Conservation (phyloP, 2,113 vertebrate species). For the Struthidea cinerea region DNA sequence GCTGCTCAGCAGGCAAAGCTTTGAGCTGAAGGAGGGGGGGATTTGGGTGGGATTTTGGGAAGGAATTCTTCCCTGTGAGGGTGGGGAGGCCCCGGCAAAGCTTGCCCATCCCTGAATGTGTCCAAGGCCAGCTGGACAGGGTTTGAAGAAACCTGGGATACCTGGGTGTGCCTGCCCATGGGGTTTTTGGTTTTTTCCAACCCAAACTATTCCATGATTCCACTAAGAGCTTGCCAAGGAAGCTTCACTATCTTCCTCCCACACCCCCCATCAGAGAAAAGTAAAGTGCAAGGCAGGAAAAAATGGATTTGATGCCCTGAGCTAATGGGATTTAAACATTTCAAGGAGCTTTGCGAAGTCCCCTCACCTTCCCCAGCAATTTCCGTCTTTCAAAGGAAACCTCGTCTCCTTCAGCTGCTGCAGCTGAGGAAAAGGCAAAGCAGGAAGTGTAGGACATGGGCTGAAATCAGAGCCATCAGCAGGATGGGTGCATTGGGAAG, state of each 20-base stretch:
- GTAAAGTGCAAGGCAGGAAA: neutral
- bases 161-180: neutral
- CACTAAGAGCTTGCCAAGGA: neutral
- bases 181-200: neutral
- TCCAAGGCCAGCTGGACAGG: neutral
- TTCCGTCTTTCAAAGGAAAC: neutral
- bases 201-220: neutral
- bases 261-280: neutral
- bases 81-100: neutral
- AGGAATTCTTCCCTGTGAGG: neutral
- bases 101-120: neutral
- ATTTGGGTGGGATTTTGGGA: neutral
- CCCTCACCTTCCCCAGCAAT: neutral
- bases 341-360: neutral
- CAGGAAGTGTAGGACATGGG: neutral
- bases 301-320: neutral
- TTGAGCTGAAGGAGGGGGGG: accelerated
- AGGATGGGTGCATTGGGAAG: neutral
- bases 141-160: neutral
- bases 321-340: accelerated
- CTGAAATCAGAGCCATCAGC: neutral
- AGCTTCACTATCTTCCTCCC: neutral
- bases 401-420: neutral
- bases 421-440: neutral
- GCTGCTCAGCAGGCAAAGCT: neutral